Evolutionary conservation across 2,888 invertebrate species (phyloP).

Genomic region (Odiellus spinosus): DNA sequence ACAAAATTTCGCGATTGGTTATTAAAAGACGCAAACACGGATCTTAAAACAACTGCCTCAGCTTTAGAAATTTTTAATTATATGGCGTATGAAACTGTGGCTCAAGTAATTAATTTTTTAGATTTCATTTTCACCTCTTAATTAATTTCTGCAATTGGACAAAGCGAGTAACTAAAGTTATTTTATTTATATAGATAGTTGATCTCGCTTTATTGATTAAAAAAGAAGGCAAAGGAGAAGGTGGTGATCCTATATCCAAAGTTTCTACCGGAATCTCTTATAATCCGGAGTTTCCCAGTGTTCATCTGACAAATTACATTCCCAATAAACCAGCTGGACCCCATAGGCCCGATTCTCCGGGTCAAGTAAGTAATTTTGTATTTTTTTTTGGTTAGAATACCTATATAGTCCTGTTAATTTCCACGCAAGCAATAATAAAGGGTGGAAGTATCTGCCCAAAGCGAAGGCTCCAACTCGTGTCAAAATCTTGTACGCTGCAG

Average conservation of each 20-base stretch:
- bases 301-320: conserved; percentile 20
- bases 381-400: too few relatives aligned
- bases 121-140: too few relatives aligned
- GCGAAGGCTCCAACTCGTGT: too few relatives aligned
- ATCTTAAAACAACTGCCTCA: conserved; percentile 31
- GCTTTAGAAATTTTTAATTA: conserved; percentile 66
- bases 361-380: too few relatives aligned
- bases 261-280: conserved; percentile 22
- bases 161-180: too few relatives aligned
- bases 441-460: too few relatives aligned
- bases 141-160: too few relatives aligned
- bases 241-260: conserved; percentile 25
- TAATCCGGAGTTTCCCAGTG: conserved; percentile 14
- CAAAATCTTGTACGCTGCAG: too few relatives aligned
- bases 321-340: not conserved
- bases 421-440: too few relatives aligned
- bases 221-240: conserved; percentile 39
- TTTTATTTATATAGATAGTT: conserved; percentile 38
- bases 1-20: conserved; percentile 34
- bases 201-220: conserved; percentile 66
- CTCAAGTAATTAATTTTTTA: conserved; percentile 37
- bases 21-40: conserved; percentile 26
- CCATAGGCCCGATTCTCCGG: too few relatives aligned
- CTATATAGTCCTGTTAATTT: too few relatives aligned
- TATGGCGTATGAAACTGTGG: conserved; percentile 76